Evolutionary conservation across 2,888 invertebrate species (phyloP), one percentile per base, ranked within the genome.

Genomic region (Dendrolimus pini): DNA sequence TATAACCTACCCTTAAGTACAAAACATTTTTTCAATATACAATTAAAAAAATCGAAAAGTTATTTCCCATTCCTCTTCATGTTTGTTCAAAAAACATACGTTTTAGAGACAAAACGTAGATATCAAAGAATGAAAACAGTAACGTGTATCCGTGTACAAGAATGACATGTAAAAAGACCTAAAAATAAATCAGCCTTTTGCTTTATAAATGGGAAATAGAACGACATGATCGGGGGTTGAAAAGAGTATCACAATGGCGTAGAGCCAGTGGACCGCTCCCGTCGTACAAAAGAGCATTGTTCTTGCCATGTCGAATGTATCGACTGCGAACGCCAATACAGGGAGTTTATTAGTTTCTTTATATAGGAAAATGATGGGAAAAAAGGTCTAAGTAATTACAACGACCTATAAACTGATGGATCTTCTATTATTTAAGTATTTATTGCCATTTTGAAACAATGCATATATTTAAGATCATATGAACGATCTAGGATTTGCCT

Each of bases 221-320:
- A 72, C 74, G 68, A 72, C 76, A 81, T 77, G 82, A 83, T 81
- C 80, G 73, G 77, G 81, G 83, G 80, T 79, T 82, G 80, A 75
- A 80, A 77, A 76, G 77, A 75, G 72, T 68, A 72, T 72, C 67
- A 83, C 78, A 84, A 81, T 75, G 65, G 69, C 67, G 60, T 65
- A 69, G 66, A 75, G 64, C 72, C 82, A 80, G 79, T 75, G 77
- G 80, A 83, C 84, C 85, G 83, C 70, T 78, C 71, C 82, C 71
- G 74, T 73, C 72, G 68, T 63, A 85, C 86, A 87, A 87, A 85
- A 81, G 84, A 74, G 75, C 72, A 86, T 88, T 88, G 88, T 88
- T 88, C 85, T 82, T 88, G 82, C 74, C 73, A 77, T 76, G 78
- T 86, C 85, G 76, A 81, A 86, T 85, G 88, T 85, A 86, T 85